phyloP scores from a whole-genome alignment of 2,888 invertebrate species.

The Cataglyphis altisquamis region DNA sequence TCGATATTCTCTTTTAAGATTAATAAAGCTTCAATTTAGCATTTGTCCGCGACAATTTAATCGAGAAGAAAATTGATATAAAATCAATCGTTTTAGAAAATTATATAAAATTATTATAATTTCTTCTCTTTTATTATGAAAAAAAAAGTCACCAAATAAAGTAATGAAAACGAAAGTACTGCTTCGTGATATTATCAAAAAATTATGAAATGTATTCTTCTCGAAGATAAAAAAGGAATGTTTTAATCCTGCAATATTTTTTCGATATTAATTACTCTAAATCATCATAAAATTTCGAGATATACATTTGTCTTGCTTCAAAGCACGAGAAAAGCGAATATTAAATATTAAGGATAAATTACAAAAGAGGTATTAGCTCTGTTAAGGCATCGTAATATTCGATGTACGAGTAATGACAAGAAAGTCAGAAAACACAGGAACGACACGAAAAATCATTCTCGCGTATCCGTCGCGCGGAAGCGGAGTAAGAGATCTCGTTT shows the following conservation, averaged over 20 bases:
- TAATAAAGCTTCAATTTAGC: not conserved
- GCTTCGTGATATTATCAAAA: not conserved
- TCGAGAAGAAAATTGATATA: not conserved
- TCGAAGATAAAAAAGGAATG: not conserved
- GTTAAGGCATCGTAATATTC: not conserved
- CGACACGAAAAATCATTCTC: conserved; percentile 34
- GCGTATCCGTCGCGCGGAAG: conserved; percentile 27
- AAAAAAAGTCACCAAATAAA: not conserved
- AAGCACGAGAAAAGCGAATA: not conserved
- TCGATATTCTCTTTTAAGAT: not conserved
- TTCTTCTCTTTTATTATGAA: not conserved
- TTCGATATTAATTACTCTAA: not conserved
- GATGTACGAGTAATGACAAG: not conserved
- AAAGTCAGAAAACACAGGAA: not conserved
- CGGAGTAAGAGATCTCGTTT: conserved; percentile 54
- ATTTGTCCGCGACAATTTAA: not conserved
- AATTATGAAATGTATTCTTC: not conserved
- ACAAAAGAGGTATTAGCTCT: not conserved
- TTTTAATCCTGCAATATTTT: not conserved
- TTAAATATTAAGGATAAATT: conserved; percentile 5
- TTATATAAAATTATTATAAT: not conserved
- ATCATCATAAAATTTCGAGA: not conserved
- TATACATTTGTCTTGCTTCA: not conserved
- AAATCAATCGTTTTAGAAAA: not conserved
- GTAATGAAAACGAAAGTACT: not conserved